Evolutionary conservation across 2,797 vertebrate species (phyloP).

Genomic region (Eulemur coronatus): DNA sequence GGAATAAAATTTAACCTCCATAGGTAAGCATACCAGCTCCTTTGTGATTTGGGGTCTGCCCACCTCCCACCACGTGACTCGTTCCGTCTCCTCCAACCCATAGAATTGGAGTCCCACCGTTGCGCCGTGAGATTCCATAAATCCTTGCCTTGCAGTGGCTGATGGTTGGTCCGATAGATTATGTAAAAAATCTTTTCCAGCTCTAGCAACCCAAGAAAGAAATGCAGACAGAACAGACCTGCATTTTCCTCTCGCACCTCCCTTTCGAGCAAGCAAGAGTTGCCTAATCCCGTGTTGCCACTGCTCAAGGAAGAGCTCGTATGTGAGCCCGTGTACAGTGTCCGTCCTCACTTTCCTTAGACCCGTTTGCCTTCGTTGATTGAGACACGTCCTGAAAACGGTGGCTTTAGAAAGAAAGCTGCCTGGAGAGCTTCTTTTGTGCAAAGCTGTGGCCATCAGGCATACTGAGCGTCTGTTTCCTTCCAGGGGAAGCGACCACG

Average conservation of each 20-base stretch:
- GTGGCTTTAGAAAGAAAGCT: neutral
- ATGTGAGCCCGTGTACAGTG: neutral
- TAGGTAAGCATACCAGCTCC: neutral
- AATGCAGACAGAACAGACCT: neutral
- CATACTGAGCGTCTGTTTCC: neutral
- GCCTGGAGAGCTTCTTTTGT: neutral
- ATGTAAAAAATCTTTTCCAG: neutral
- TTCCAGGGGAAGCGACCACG: neutral
- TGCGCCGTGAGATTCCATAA: accelerated
- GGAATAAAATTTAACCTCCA: neutral
- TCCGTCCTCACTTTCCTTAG: neutral
- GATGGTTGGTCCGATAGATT: neutral
- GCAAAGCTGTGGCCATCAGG: neutral
- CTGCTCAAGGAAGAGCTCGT: accelerated
- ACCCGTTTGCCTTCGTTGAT: neutral
- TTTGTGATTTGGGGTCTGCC: neutral
- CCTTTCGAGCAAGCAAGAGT: neutral
- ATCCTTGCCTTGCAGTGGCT: neutral
- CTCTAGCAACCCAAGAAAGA: neutral
- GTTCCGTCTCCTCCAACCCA: neutral
- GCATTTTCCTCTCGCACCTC: neutral
- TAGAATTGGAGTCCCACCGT: accelerated
- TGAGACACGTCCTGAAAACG: neutral
- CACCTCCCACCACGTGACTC: neutral
- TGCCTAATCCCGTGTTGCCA: neutral